Base-by-base conservation (phyloP, 2,888 invertebrate genomes). In the Alviniconcha strummeri region DNA sequence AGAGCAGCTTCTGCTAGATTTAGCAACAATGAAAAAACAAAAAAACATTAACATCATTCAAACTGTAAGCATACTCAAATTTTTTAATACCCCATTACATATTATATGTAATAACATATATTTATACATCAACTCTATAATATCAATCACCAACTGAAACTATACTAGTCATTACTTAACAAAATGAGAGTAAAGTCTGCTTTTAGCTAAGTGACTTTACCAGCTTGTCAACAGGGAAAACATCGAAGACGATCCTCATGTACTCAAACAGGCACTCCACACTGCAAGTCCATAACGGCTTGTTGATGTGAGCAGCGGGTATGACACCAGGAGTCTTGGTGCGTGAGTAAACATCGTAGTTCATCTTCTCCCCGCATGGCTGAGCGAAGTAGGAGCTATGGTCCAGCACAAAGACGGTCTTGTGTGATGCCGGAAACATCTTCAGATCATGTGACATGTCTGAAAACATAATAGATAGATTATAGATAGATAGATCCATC, bases 251-350 rank as follows among this genome's bases (percentile, higher is more conserved):
- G 89, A 99, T 97, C 55, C 99, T 96, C 90, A 98, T 98, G 93
- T 99, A 99, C 94, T 99, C 99, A 85, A 99, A 96, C 0, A 98
- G 96, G 1, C 98, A 97, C 95, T 99, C 99, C 0, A 99, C 97
- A 88, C 97, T 97, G 91, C 97, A 98, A 0, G 98, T 99, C 99
- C 99, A 99, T 82, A 99, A 93, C 0, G 97, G 97, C 94, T 99
- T 99, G 86, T 96, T 96, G 86, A 99, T 96, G 1, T 98, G 97
- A 8, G 96, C 96, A 75, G 97, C 94, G 1, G 93, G 96, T 83
- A 96, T 96, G 89, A 96, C 95, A 0, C 91, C 91, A 11, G 91
- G 89, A 0, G 90, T 89, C 84, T 92, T 92, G 83, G 96, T 95
- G 86, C 95, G 95, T 6, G 96, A 95, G 64, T 94, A 92, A 80